phyloP scores from a whole-genome alignment of 2,888 invertebrate genomes.

The Artemia sinica region DNA sequence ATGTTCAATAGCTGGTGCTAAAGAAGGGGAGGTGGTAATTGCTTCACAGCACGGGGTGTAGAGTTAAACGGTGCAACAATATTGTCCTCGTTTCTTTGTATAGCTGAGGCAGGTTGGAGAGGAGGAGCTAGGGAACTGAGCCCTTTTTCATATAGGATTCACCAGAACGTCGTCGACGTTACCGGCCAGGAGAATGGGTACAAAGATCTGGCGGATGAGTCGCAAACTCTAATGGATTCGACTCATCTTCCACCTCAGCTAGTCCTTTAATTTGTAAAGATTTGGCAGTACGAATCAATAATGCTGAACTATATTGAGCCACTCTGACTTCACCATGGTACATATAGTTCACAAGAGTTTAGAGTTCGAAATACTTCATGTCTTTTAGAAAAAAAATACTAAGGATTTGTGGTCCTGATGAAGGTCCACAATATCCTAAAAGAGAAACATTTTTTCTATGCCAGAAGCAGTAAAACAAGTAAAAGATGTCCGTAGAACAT shows the following conservation, averaged over 20 bases:
- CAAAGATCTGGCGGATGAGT: not conserved
- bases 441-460: not conserved
- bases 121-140: slow-evolving; percentile 6
- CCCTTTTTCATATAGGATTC: not conserved
- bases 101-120: slow-evolving; percentile 6
- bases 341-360: slow-evolving; percentile 21
- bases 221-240: not conserved
- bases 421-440: slow-evolving; percentile 19
- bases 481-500: too few relatives aligned
- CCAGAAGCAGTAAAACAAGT: not conserved
- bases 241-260: slow-evolving; percentile 4
- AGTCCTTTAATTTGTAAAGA: slow-evolving; percentile 9
- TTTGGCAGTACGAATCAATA: not conserved
- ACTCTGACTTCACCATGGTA: slow-evolving; percentile 20
- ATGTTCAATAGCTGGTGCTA: slow-evolving; percentile 8
- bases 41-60: slow-evolving; percentile 11
- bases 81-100: slow-evolving; percentile 1
- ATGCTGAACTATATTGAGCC: slow-evolving; percentile 14
- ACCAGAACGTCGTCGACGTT: slow-evolving; percentile 13
- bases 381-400: slow-evolving; percentile 21
- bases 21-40: not conserved
- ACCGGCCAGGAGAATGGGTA: not conserved
- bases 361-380: slow-evolving; percentile 20
- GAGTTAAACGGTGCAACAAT: not conserved
- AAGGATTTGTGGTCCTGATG: slow-evolving; percentile 20